Evolutionary conservation across 2,113 vertebrate species (phyloP), one percentile per base, ranked within the genome.

Genomic region (Rhabdomys dilectus): DNA sequence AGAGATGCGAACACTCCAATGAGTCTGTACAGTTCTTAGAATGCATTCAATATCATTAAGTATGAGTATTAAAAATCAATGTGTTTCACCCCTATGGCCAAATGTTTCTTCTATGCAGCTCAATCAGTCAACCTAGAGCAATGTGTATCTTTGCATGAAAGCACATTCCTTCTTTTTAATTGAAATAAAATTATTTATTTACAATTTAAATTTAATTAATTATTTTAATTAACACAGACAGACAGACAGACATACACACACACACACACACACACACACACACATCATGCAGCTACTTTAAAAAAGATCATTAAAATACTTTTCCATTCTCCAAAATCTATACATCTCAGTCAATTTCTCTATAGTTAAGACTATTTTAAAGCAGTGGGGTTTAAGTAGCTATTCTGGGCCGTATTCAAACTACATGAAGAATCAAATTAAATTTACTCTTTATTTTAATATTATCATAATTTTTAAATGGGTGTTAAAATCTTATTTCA

Each of bases 1-100:
- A 95, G 95, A 96, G 96, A 98, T 97, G 89, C 90, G 98, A 97
- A 97, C 91, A 97, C 88, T 89, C 86, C 97, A 94, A 94, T 36
- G 96, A 19, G 78, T 96, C 88, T 80, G 75, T 75, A 82, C 93
- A 91, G 70, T 89, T 86, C 82, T 97, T 66, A 97, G 73, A 39
- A 89, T 68, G 31, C 26, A 92, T 96, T 98, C 96, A 97, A 66
- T 36, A 66, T 36, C 82, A 97, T 96, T 97, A 76, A 84, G 94
- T 84, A 91, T 93, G 75, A 97, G 93, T 95, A 87, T 96, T 97
- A 62, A 94, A 91, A 3, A 75, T 34, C 84, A 93, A 15, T 53
- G 68, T 76, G 81, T 95, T 48, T 88, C 17, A 97, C 36, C 48
- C 9, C 66, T 87, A 26, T 85, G 66, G 73, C 77, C 56, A 96